Evolutionary conservation across 2,888 invertebrate species (phyloP).

Genomic region (Teleiodes luculella): DNA sequence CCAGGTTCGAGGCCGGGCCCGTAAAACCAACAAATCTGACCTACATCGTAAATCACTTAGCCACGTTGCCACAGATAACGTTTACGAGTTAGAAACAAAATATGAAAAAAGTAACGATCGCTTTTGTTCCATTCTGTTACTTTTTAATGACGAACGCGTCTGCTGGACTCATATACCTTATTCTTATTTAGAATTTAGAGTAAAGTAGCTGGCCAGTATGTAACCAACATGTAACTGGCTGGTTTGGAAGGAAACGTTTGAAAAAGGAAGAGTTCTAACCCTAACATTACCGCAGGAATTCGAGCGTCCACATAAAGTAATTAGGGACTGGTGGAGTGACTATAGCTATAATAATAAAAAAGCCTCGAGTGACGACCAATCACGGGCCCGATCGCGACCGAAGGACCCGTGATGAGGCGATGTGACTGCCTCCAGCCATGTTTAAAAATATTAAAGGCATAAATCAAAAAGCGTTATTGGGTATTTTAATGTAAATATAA

Average conservation of each 20-base stretch:
- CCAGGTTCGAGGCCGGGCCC: conserved; percentile 60
- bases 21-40: conserved; percentile 77
- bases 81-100: conserved; percentile 62
- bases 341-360: conserved; percentile 38
- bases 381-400: conserved; percentile 47
- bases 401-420: conserved; percentile 39
- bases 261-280: conserved; percentile 26
- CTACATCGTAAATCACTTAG: conserved; percentile 76
- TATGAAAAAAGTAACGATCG: conserved; percentile 33
- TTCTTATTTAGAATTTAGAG: background rate
- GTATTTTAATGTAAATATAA: conserved; percentile 64
- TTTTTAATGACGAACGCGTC: conserved; percentile 4
- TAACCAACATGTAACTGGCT: conserved; percentile 7
- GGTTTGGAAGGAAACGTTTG: background rate
- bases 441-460: conserved; percentile 68
- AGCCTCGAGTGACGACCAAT: conserved; percentile 57
- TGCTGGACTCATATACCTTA: background rate
- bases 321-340: conserved; percentile 51
- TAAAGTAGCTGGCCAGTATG: background rate
- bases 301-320: conserved; percentile 57
- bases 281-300: conserved; percentile 46
- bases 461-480: conserved; percentile 69
- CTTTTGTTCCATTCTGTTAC: background rate
- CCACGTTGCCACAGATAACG: conserved; percentile 72
- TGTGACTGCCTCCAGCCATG: conserved; percentile 65